phyloP scores from a whole-genome alignment of 2,113 vertebrate species.

The Megaptera novaeangliae region DNA sequence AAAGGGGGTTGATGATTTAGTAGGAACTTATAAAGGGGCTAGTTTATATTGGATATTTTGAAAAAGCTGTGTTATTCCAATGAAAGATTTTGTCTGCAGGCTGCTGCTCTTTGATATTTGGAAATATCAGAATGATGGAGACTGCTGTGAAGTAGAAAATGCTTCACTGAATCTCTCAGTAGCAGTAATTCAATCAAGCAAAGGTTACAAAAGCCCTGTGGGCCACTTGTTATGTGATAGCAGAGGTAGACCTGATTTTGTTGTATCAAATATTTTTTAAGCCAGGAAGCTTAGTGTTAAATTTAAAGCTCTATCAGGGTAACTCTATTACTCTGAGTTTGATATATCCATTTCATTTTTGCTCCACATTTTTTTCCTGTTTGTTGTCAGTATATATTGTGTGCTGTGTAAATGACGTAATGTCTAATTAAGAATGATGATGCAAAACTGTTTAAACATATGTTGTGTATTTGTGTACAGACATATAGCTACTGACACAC shows the following conservation, averaged over 20 bases:
- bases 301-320: conserved; percentile 38
- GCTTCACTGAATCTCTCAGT: conserved; percentile 36
- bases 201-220: conserved; percentile 59
- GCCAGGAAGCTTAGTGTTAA: conserved; percentile 44
- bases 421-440: not conserved
- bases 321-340: conserved; percentile 35
- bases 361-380: not conserved
- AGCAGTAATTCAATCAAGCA: conserved; percentile 62
- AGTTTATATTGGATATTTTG: not conserved
- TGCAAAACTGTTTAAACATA: not conserved
- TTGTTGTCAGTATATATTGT: not conserved
- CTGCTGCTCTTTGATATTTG: conserved; percentile 50
- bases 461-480: not conserved
- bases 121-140: conserved; percentile 52
- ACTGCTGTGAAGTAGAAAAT: conserved; percentile 25
- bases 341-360: conserved; percentile 56
- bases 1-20: not conserved
- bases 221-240: conserved; percentile 50
- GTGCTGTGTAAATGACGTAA: not conserved
- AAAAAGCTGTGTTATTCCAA: not conserved
- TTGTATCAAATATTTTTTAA: conserved; percentile 52
- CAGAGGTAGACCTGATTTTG: conserved; percentile 43
- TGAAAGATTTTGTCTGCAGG: conserved; percentile 4
- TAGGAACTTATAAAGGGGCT: not conserved
- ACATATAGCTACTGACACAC: not conserved